These are phyloP conservation scores for Cephus spinipes DNA, from an alignment of 2,888 invertebrate species.

Conservation along the genomic window DNA sequence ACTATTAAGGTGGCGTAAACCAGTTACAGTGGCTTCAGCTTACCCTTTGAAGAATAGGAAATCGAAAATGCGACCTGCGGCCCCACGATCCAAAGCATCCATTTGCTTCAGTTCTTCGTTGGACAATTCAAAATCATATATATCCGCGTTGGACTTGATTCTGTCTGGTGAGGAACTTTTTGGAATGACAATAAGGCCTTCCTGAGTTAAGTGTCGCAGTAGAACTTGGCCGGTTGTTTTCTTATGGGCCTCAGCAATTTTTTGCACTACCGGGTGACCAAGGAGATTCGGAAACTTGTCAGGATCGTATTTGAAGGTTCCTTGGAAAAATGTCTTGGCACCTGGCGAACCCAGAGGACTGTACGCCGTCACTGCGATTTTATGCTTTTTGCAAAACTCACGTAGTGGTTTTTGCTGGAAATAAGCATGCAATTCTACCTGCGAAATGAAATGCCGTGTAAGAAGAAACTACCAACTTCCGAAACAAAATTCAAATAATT, in stretches of 20 bases:
- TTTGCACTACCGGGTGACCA: conserved; percentile 71
- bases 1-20: not conserved
- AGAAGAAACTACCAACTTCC: not conserved
- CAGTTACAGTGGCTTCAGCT: not conserved
- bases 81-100: conserved; percentile 73
- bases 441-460: conserved; percentile 8
- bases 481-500: not conserved
- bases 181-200: conserved; percentile 79
- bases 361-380: conserved; percentile 78
- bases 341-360: conserved; percentile 82
- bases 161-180: conserved; percentile 80
- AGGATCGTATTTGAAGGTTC: conserved; percentile 73
- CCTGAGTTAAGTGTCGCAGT: conserved; percentile 77
- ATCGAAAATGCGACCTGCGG: conserved; percentile 76
- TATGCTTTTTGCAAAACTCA: conserved; percentile 72
- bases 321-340: conserved; percentile 73
- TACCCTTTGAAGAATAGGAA: conserved; percentile 70
- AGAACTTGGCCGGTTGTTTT: conserved; percentile 79
- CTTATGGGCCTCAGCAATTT: conserved; percentile 71
- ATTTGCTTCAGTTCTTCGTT: conserved; percentile 70
- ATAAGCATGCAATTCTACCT: conserved; percentile 81
- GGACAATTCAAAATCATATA: conserved; percentile 75
- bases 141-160: conserved; percentile 77
- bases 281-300: conserved; percentile 74
- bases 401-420: conserved; percentile 78